Evolutionary conservation across 2,888 invertebrate species (phyloP).

Genomic region (Pterobdella sp.): DNA sequence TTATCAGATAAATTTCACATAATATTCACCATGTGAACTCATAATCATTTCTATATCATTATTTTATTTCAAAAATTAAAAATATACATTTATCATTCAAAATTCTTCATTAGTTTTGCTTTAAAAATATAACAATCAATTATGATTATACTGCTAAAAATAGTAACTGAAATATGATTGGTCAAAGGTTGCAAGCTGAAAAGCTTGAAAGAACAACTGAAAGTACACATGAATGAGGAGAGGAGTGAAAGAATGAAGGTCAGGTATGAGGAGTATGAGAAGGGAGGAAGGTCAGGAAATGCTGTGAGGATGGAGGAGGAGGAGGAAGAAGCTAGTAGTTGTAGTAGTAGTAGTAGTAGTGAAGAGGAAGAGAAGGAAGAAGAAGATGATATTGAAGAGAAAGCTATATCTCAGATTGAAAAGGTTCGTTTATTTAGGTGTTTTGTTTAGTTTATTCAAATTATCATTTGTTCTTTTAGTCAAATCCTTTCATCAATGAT

Average conservation of each 20-base stretch:
- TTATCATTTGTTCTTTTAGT: background rate
- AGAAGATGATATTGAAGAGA: slow-evolving; percentile 2
- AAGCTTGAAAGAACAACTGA: slow-evolving; percentile 8
- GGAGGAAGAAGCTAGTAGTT: background rate
- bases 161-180: no score
- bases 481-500: background rate
- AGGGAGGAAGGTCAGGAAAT: background rate
- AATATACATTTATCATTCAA: no score
- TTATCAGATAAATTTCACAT: background rate
- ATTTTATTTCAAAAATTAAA: no score
- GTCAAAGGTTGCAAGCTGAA: slow-evolving; percentile 6
- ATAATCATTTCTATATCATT: no score
- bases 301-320: slow-evolving; percentile 15
- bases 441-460: background rate
- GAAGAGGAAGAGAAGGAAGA: background rate
- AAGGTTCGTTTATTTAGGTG: background rate
- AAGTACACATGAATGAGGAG: slow-evolving; percentile 8
- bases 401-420: background rate
- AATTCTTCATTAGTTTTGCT: no score
- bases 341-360: slow-evolving; percentile 11
- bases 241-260: background rate
- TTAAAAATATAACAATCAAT: no score
- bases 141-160: no score
- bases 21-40: background rate
- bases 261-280: slow-evolving; percentile 13